Base-by-base conservation (phyloP, 1,140 invertebrate species). In the Liolophura sinensis region DNA sequence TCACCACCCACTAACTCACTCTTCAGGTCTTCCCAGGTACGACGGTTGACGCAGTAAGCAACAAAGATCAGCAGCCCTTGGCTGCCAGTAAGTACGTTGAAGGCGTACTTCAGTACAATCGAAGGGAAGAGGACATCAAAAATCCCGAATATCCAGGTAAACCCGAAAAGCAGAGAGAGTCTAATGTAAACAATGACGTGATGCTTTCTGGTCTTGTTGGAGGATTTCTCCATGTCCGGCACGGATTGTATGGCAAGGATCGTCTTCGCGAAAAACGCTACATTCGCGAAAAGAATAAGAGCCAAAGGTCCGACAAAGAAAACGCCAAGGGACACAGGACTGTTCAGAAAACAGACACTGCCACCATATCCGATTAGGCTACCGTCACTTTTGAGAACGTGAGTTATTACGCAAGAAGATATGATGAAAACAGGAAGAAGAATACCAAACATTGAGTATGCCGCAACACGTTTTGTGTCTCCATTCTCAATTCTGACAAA, bases 1-100 rank as follows among this genome's bases (percentile, higher is more conserved):
- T 40, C 31, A 40, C 31, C 31, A 40, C 31, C 31, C 31, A 40
- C 31, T 9, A 40, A 9, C 31, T 3, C 31, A 3, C 31, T 9
- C 31, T 40, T 40, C 31, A 40, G 31, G 3, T 40, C 31, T 9
- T 40, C 9, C 31, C 31, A 40, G 9, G 31, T 40, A 9, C 31
- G 31, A 3, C 31, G 3, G 31, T 40, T 40, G 31, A 40, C 31
- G 9, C 31, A 40, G 31, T 40, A 40, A 40, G 31, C 31, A 3
- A 87, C 61, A 68, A 89, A 88, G 24, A 89, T 87, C 74, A 88
- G 88, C 12, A 88, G 68, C 5, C 88, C 88, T 75, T 89, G 88
- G 11, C 88, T 76, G 14, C 87, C 85, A 71, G 88, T 89, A 22
- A 88, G 74, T 6, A 85, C 70, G 9, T 88, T 83, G 72, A 88